Evolutionary conservation across 2,888 invertebrate species (phyloP).

Genomic region (Orgyia antiqua): DNA sequence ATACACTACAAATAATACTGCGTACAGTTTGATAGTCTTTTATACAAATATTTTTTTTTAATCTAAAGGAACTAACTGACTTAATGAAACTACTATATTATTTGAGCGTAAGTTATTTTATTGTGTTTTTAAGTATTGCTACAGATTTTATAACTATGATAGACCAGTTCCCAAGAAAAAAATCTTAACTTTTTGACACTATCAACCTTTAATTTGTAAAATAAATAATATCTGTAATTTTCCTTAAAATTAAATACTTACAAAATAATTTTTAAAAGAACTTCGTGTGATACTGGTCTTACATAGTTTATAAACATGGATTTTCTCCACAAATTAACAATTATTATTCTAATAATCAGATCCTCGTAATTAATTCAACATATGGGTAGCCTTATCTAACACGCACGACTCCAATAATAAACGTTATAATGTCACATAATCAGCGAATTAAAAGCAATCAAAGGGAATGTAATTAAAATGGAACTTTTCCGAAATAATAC

Average conservation of each 20-base stretch:
- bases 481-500: slow-evolving; percentile 43
- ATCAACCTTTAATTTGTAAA: too few species aligned
- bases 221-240: too few species aligned
- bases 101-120: slow-evolving; percentile 63
- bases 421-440: slow-evolving; percentile 52
- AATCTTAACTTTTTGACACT: too few species aligned
- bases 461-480: slow-evolving; percentile 59
- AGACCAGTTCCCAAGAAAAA: too few species aligned
- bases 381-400: slow-evolving; percentile 24
- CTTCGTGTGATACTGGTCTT: too few species aligned
- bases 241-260: too few species aligned
- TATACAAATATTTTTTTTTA: slow-evolving; percentile 30
- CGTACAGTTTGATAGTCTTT: slow-evolving; percentile 18
- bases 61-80: slow-evolving; percentile 69
- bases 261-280: too few species aligned
- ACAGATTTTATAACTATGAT: too few species aligned
- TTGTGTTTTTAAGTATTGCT: too few species aligned
- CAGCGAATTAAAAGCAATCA: slow-evolving; percentile 51
- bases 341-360: slow-evolving; percentile 11
- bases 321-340: slow-evolving; percentile 10
- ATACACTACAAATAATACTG: slow-evolving; percentile 16
- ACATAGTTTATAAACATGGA: slow-evolving; percentile 16
- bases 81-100: slow-evolving; percentile 49
- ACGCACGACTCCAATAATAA: slow-evolving; percentile 30
- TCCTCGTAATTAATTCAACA: slow-evolving; percentile 14